Evolutionary conservation across 2,888 invertebrate species (phyloP).

Genomic region (Eristalis intricaria): DNA sequence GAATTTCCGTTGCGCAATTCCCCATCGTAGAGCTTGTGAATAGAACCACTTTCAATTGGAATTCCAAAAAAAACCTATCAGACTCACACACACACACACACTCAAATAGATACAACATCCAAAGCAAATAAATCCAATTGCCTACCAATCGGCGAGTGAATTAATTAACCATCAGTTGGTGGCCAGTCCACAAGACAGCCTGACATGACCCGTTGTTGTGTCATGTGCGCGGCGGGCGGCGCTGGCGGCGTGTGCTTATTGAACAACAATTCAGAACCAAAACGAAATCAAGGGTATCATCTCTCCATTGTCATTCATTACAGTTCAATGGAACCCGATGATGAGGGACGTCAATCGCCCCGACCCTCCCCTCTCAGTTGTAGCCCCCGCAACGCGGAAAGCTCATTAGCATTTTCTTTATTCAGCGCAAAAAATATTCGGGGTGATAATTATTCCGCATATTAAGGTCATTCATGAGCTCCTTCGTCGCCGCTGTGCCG

Average conservation of each 20-base stretch:
- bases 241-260: background rate
- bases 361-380: background rate
- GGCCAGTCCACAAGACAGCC: background rate
- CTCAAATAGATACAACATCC: background rate
- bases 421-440: background rate
- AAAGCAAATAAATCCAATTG: conserved; percentile 41
- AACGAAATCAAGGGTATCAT: background rate
- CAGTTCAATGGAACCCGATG: background rate
- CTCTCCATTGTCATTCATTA: conserved; percentile 34
- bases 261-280: background rate
- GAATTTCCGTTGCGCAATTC: conserved; percentile 55
- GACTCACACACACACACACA: background rate
- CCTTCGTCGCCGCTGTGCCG: background rate
- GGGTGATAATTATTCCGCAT: conserved; percentile 18
- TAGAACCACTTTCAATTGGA: conserved; percentile 40
- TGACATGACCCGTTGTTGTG: background rate
- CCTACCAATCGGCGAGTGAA: conserved; percentile 32
- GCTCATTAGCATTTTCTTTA: conserved; percentile 23
- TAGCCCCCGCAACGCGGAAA: background rate
- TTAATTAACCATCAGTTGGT: conserved; percentile 49
- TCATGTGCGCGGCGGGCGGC: background rate
- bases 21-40: conserved; percentile 18
- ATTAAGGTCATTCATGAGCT: conserved; percentile 6
- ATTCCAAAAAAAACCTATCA: conserved; percentile 10
- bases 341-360: background rate